phyloP scores from a whole-genome alignment of 1,140 invertebrate species.

The Gyrodactylus salaris region DNA sequence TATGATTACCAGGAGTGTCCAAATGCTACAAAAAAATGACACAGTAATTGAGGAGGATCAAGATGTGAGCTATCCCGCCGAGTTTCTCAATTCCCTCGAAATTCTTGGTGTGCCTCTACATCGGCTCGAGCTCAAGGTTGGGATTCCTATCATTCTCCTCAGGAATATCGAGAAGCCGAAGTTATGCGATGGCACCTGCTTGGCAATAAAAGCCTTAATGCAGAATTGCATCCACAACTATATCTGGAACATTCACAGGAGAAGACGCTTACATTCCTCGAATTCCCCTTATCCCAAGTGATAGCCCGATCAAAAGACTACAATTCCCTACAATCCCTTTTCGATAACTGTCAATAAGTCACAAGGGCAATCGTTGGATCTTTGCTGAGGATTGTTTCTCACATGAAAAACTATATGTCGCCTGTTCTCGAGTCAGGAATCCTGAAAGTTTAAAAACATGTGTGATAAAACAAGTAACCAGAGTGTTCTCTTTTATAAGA shows the following conservation, averaged over 20 bases:
- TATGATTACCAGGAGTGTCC: background rate
- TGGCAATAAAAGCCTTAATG: background rate
- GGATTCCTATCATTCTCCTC: background rate
- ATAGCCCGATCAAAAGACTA: conserved; percentile 17
- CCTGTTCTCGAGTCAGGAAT: background rate
- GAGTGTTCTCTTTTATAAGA: too few relatives aligned
- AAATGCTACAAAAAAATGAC: background rate
- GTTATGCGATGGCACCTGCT: background rate
- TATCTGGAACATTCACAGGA: background rate
- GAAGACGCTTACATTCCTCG: background rate
- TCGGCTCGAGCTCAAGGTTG: background rate
- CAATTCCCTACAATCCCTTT: conserved; percentile 25
- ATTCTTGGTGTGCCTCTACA: background rate
- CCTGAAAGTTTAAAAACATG: background rate
- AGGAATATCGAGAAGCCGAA: background rate
- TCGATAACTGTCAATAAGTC: conserved; percentile 26
- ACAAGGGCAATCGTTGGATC: conserved; percentile 21
- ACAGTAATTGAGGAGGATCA: background rate
- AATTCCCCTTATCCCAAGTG: conserved; percentile 5
- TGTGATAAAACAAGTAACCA: too few relatives aligned
- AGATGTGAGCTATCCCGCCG: background rate
- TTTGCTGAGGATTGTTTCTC: background rate
- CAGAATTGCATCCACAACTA: background rate
- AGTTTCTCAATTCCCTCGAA: background rate
- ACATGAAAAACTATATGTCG: conserved; percentile 4